Base-by-base conservation (phyloP, 2,113 vertebrate species). In the Labeo rohita region DNA sequence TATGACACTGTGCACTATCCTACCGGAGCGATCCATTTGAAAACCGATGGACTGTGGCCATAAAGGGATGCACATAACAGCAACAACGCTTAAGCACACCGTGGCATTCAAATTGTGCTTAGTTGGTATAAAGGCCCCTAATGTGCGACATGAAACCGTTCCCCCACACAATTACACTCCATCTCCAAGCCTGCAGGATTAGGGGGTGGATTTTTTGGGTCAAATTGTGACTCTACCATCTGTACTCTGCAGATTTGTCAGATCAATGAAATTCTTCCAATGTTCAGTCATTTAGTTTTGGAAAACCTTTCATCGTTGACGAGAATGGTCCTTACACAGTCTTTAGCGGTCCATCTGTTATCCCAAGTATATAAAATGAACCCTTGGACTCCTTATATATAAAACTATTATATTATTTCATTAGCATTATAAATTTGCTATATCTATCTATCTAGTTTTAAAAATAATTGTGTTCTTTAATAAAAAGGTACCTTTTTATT, bases 21-120 rank as follows among this genome's bases (percentile, higher is more conserved):
- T 73, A 52, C 52, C 0, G 50, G 68, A 73, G 68, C 12, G 36
- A 84, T 84, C 34, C 21, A 84, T 73, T 84, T 84, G 21, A 70
- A 70, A 82, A 52, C 80, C 16, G 63, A 73, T 84, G 65, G 47
- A 45, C 49, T 56, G 68, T 84, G 68, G 50, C 65, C 8, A 23
- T 84, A 84, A 84, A 84, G 68, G 66, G 82, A 84, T 3, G 68
- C 68, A 74, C 82, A 73, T 54, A 84, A 84, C 82, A 59, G 82
- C 82, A 84, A 74, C 80, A 50, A 70, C 3, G 23, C 34, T 82
- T 70, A 82, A 70, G 65, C 39, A 70, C 3, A 2, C 65, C 0
- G 18, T 82, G 63, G 47, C 47, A 68, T 82, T 82, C 16, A 70
- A 66, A 82, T 82, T 82, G 63, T 70, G 65, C 47, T 82, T 82